These are phyloP conservation scores for Oceanodroma tethys DNA, from an alignment of 2,113 vertebrate species.

Conservation along the genomic window DNA sequence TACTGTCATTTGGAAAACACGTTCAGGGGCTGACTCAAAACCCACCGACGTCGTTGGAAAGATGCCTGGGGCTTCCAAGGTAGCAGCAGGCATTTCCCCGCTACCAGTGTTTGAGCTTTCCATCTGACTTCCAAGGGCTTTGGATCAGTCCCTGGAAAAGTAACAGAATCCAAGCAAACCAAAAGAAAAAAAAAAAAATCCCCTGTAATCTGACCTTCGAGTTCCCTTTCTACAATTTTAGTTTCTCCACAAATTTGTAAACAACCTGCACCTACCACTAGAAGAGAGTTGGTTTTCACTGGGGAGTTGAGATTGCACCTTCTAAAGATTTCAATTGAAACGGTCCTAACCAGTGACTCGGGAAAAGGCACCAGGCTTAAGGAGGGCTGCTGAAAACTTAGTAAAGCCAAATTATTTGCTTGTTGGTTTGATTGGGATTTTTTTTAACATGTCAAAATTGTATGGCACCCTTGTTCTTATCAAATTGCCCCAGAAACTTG, in stretches of 20 bases:
- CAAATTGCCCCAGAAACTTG: neutral
- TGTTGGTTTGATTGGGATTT: neutral
- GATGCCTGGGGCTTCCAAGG: neutral
- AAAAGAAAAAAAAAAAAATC: neutral
- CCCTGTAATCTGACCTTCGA: neutral
- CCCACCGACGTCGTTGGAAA: accelerated
- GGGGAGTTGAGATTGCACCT: neutral
- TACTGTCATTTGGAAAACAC: neutral
- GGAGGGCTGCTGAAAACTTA: constrained; percentile 46
- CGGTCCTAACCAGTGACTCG: neutral
- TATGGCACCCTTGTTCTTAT: neutral
- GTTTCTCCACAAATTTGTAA: neutral
- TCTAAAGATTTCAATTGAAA: neutral
- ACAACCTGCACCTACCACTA: constrained; percentile 3
- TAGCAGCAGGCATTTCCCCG: neutral
- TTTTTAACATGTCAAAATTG: neutral
- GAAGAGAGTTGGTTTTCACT: neutral
- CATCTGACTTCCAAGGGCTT: neutral
- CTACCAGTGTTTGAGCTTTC: neutral
- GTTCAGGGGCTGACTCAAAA: neutral
- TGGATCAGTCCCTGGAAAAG: neutral
- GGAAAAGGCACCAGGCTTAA: constrained; percentile 18
- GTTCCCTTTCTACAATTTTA: neutral
- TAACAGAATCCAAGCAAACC: constrained; percentile 4
- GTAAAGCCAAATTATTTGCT: neutral